phyloP scores from a whole-genome alignment of 2,797 vertebrate species.

The Poliocrania exsul region DNA sequence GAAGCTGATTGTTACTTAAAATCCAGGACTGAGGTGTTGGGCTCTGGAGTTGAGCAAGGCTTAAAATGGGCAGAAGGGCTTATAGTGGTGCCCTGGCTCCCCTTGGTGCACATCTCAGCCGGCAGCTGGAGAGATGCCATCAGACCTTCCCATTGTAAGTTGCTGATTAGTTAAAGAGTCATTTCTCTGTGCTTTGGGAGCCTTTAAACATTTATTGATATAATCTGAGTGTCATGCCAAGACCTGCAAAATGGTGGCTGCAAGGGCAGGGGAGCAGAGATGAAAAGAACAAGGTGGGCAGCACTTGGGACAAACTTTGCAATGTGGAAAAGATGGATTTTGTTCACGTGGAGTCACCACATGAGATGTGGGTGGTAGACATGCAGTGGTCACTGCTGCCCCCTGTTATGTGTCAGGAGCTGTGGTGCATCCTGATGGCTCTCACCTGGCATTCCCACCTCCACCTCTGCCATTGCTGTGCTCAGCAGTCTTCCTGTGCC shows the following conservation, averaged over 20 bases:
- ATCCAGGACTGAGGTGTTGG: neutral
- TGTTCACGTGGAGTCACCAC: neutral
- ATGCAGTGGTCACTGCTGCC: accelerated
- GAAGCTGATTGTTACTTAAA: neutral
- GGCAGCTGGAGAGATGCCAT: neutral
- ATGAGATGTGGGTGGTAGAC: neutral
- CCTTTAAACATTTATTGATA: neutral
- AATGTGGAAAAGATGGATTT: neutral
- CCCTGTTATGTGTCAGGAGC: neutral
- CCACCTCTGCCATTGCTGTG: neutral
- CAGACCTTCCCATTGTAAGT: neutral
- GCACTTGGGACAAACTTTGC: neutral
- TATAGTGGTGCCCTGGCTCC: neutral
- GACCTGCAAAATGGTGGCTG: neutral
- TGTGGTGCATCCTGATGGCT: neutral
- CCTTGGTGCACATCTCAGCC: accelerated
- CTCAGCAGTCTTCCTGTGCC: neutral
- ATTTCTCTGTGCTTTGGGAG: neutral
- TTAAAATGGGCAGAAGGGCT: neutral
- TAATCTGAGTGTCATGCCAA: neutral
- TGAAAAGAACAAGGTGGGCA: neutral
- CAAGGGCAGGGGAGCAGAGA: neutral
- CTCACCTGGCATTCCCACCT: neutral
- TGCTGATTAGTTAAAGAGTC: neutral
- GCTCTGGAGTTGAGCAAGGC: neutral